phyloP scores from a whole-genome alignment of 2,797 vertebrate species.

The Thamnophis elegans region DNA sequence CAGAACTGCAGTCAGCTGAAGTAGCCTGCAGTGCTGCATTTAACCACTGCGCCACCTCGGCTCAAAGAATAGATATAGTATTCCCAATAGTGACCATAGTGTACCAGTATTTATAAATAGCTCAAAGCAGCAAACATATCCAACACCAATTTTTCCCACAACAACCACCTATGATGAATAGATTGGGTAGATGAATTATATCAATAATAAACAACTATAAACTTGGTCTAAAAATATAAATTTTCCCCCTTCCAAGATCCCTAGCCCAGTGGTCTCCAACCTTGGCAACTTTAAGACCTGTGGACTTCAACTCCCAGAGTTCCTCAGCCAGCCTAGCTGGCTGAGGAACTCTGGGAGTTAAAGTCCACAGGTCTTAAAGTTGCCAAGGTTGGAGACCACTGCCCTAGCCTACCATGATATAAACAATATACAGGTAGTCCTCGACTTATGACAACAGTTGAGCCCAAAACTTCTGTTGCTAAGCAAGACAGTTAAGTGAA shows the following conservation, averaged over 20 bases:
- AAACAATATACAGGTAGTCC: background rate
- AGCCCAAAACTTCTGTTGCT: background rate
- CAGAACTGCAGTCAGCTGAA: no score
- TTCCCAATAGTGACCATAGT: background rate
- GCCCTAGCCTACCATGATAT: background rate
- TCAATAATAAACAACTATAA: background rate
- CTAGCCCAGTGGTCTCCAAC: no score
- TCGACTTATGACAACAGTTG: background rate
- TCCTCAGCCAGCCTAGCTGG: no score
- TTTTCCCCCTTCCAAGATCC: background rate
- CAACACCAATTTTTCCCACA: background rate
- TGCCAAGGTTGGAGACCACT: no score
- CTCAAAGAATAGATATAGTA: background rate
- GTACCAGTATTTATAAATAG: background rate
- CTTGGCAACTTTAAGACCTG: no score
- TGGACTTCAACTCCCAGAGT: no score
- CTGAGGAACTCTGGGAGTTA: no score
- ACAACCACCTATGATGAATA: background rate
- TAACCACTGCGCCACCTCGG: no score
- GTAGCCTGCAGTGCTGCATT: no score
- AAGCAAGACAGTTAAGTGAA: background rate
- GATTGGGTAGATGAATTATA: background rate
- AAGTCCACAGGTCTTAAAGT: no score
- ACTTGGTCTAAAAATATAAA: background rate
- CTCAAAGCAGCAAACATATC: background rate